Evolutionary conservation across 2,113 vertebrate genomes (phyloP), one percentile per base, ranked within the genome.

Genomic region (Alaudala cheleensis): DNA sequence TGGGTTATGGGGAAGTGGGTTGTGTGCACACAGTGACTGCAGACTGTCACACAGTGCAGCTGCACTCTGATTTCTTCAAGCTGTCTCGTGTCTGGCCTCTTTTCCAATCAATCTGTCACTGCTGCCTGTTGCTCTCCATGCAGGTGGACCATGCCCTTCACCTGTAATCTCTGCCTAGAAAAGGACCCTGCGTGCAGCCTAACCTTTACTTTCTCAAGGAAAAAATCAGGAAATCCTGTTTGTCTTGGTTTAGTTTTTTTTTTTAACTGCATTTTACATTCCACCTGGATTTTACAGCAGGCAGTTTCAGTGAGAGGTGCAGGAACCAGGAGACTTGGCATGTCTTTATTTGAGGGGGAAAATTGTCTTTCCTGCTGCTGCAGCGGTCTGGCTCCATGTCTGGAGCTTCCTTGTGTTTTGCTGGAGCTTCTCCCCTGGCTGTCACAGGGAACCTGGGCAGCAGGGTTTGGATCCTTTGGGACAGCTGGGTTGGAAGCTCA

Each of bases 311-410:
- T 0, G 2, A 88, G 65, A 90, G 62, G 70, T 84, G 85, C 7
- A 23, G 29, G 70, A 96, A 92, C 67, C 50, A 66, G 57, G 53
- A 96, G 53, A 69, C 47, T 53, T 94, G 94, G 83, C 37, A 3
- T 91, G 91, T 88, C 62, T 88, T 96, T 91, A 86, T 87, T 96
- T 89, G 85, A 92, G 86, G 81, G 86, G 78, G 80, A 76, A 93
- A 87, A 76, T 12, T 49, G 54, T 87, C 76, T 94, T 72, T 67
- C 4, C 3, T 17, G 18, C 39, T 40, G 44, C 79, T 85, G 66
- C 58, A 80, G 58, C 60, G 50, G 69, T 20, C 73, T 91, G 90
- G 79, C 57, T 89, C 86, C 42, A n/a, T 79, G 65, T 50, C 77
- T 58, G 42, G 53, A 86, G 37, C 47, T 73, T 51, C 64, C 49